Conservation (phyloP, 2,888 invertebrate genomes). For the Ashinkailepas kermadecensis region DNA sequence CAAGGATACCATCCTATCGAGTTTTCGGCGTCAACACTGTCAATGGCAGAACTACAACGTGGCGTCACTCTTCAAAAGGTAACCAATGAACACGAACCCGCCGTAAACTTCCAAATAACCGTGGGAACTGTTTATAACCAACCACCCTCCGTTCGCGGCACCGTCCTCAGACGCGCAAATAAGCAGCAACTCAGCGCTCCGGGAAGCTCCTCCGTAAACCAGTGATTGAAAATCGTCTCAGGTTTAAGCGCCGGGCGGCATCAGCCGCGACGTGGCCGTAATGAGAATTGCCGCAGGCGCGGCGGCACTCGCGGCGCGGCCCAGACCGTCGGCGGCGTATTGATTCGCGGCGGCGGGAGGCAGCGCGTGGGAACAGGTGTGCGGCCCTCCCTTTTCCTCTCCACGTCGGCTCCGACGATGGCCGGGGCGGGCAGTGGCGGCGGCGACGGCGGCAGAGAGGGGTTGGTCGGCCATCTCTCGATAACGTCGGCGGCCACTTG, state of each 20-base stretch:
- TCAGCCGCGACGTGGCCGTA: too few relatives aligned
- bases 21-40: too few relatives aligned
- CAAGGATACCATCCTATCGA: too few relatives aligned
- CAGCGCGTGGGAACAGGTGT: conserved; percentile 5
- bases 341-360: too few relatives aligned
- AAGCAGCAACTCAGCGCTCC: neutral
- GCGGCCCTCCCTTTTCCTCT: neutral
- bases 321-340: too few relatives aligned
- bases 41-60: neutral
- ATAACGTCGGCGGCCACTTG: too few relatives aligned
- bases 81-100: neutral
- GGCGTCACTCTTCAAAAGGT: neutral
- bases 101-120: neutral
- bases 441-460: neutral
- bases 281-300: too few relatives aligned
- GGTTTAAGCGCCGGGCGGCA: neutral
- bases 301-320: too few relatives aligned
- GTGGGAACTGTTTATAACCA: neutral
- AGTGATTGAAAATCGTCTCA: neutral
- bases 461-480: neutral
- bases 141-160: neutral
- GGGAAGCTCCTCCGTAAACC: neutral
- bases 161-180: neutral
- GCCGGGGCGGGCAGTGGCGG: neutral
- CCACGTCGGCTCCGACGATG: neutral